Base-by-base conservation (phyloP, 2,797 vertebrate species). In the Cyclura pinguis region DNA sequence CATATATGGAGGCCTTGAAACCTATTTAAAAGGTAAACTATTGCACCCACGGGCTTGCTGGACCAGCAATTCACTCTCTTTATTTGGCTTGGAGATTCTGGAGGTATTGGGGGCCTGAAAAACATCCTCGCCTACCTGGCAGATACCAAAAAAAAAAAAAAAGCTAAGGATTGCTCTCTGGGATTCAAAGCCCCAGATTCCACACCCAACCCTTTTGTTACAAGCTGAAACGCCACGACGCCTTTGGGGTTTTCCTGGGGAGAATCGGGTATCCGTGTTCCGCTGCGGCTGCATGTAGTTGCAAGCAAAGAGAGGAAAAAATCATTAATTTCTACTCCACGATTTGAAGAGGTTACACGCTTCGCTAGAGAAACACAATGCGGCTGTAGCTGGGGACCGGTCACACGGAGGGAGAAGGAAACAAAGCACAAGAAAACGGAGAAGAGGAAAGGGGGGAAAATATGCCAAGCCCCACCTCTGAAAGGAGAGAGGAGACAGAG, bases 281-380 rank as follows among this genome's bases (percentile, higher is more conserved):
- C 12, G 6, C n/a, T 24, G 9, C 72, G 20, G 89, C 81, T 14
- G 24, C 18, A 24, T 42, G 5, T 16, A 35, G 38, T 29, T 29
- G 67, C 81, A n/a, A 32, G n/a, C 14, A n/a, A 67, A 35, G 22
- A 55, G 13, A 50, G 24, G 16, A 6, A 72, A 72, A 55, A n/a
- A 50, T 35, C 89, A 86, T 90, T 81, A 82, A 87, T 90, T 90
- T 83, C 69, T 76, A 76, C 80, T 73, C 69, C 9, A 59, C 13
- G 55, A 87, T 82, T 64, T 87, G 85, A 87, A 64, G 72, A 90
- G 89, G 80, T 90, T 82, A 82, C 89, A 90, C 59, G 89, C 85
- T 83, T 81, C 32, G 80, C 57, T 72, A 74, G 80, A 32, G 52
- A 83, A 86, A 55, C 80, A 90, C 80, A 87, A 90, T 90, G 89